Evolutionary conservation across 2,113 vertebrate species (phyloP).

Genomic region (Corythoichthys intestinalis): DNA sequence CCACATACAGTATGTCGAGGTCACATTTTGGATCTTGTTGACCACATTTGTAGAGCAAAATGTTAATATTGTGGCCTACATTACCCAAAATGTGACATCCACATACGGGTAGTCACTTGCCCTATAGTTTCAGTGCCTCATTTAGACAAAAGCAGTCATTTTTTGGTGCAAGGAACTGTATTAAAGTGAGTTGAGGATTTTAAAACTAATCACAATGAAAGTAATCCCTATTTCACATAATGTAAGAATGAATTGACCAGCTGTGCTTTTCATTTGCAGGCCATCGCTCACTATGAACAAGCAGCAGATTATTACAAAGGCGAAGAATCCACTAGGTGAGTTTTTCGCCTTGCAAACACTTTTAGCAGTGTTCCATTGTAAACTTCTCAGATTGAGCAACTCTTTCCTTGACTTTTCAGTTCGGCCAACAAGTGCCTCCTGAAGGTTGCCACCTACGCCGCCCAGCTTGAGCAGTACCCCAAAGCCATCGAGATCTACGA

Average conservation of each 20-base stretch:
- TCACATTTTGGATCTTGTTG: no score
- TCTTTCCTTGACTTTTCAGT: conserved; percentile 55
- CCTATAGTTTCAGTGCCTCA: no score
- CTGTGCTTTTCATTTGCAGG: conserved; percentile 58
- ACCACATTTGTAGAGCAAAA: no score
- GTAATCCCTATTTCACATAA: no score
- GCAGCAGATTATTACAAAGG: conserved; percentile 93
- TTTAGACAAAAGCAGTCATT: no score
- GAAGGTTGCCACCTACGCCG: conserved; percentile 87
- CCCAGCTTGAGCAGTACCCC: conserved; percentile 88
- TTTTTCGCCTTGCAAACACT: conserved; percentile 25
- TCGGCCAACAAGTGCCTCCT: conserved; percentile 93
- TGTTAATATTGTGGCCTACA: no score
- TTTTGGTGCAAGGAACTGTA: background rate
- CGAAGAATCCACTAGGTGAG: conserved; percentile 86
- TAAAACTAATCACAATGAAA: background rate
- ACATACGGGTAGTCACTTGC: no score
- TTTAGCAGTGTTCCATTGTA: background rate
- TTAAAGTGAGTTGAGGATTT: background rate
- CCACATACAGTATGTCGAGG: no score
- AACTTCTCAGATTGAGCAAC: background rate
- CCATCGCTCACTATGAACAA: conserved; percentile 89
- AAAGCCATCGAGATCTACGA: conserved; percentile 92
- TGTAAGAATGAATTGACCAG: background rate
- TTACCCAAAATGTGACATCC: no score